Base-by-base conservation (phyloP, 2,888 invertebrate genomes). In the Cremastinae sp. region DNA sequence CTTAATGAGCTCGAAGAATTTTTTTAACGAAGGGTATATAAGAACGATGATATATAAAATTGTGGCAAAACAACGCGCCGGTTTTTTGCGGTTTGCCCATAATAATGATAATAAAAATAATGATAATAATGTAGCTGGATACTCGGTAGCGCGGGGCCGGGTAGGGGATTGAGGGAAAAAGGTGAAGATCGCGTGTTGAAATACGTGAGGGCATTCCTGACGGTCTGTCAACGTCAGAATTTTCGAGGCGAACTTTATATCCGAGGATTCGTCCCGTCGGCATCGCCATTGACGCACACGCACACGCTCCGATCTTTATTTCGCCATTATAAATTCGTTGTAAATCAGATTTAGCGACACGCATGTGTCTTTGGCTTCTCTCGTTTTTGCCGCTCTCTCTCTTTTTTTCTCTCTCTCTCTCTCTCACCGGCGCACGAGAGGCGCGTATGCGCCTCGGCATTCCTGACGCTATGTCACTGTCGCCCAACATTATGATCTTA, bases 391-490 rank as follows among this genome's bases (percentile, higher is more conserved):
- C 2, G 36, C 4, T 45, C 7, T 58, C 4, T 16, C 14, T 16
- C 12, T 47, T 8, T 38, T 20, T 34, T 2, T 18, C 9, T 36
- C 14, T 14, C 0, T 10, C 43, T 38, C 1, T 8, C 18, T 36
- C 47, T 28, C 49, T 14, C 38, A 12, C 22, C 38, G 8, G 16
- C 20, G 38, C 20, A 9, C n/a, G 16, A 65, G 62, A 65, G 66
- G 78, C 58, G 49, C 74, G 54, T 68, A 81, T 64, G 69, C 10
- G 74, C 64, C 76, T 74, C 73, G 71, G 70, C 82, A 86, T 86
- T 86, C 85, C 83, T 80, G 81, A 83, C 82, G 81, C 82, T 84
- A 82, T 81, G 84, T 87, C 85, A 86, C 81, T 84, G 83, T 87
- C 84, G 74, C 70, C 81, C 78, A 80, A 84, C 82, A 84, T 87